Evolutionary conservation across 2,888 invertebrate genomes (phyloP), one percentile per base, ranked within the genome.

Genomic region (Apantesis nais): DNA sequence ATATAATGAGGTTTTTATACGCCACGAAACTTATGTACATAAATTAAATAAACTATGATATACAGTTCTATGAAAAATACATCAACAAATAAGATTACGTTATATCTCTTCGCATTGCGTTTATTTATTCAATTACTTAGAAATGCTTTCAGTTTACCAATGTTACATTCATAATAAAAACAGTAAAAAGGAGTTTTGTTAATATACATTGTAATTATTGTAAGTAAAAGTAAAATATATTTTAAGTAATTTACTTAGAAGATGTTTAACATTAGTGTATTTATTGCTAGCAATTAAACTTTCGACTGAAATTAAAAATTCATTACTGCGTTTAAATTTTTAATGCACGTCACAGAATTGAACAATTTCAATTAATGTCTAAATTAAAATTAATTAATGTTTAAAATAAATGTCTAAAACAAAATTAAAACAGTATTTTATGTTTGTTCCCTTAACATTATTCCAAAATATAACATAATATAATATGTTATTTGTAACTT

Each of bases 111-210:
- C n/a, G 48, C 64, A 64, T 64, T 64, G 44, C 31, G 48, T 34
- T 48, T 48, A 29, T 48, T 48, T 64, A 52, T 64, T 64, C 65
- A 65, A 65, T 65, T 65, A 65, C 52, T 48, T 65, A 65, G 48
- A 52, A 34, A 48, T 34, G 48, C 34, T 65, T 65, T 65, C 52
- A 65, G 65, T 52, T 52, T n/a, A 14, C 34, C 65, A 16, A 48
- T 65, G 41, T 63, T 65, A 34, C 34, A 12, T 48, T 34, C 48
- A n/a, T 14, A 12, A 34, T 34, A 52, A 52, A 64, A 65, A 48
- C n/a, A 31, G 34, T 65, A 52, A 44, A 55, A 55, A n/a, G 25
- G 5, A 55, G 55, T 3, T n/a, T 25, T 25, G 55, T 25, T n/a
- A 52, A n/a, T 52, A 3, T n/a, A n/a, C 52, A 12, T 52, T 52